phyloP scores from a whole-genome alignment of 2,113 vertebrate species.

The Kryptolebias marmoratus region DNA sequence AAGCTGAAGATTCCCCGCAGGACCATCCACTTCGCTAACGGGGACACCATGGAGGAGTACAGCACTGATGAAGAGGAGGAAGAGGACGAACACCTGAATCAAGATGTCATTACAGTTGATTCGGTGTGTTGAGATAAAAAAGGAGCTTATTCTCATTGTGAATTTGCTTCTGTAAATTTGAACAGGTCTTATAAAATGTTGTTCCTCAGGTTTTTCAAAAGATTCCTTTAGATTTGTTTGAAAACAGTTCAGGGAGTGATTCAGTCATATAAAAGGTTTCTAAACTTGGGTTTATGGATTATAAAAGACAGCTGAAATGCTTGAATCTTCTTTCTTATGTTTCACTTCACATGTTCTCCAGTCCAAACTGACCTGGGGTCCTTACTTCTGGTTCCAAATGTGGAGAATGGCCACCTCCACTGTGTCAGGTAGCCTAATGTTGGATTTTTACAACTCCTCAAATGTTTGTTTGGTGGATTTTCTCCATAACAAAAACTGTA shows the following conservation, averaged over 20 bases:
- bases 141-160: no score
- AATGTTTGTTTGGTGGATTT: neutral
- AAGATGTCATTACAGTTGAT: slow-evolving; percentile 85
- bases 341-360: slow-evolving; percentile 66
- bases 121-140: slow-evolving; percentile 77
- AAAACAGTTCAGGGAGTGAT: neutral
- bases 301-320: neutral
- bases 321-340: neutral
- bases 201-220: no score
- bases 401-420: slow-evolving; percentile 94
- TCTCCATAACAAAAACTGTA: no score
- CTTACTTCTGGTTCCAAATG: slow-evolving; percentile 97
- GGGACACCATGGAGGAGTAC: slow-evolving; percentile 98
- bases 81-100: slow-evolving; percentile 78
- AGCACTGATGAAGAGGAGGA: slow-evolving; percentile 97
- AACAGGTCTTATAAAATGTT: no score
- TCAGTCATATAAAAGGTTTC: neutral
- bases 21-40: slow-evolving; percentile 95
- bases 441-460: neutral
- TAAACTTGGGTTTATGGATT: neutral
- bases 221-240: neutral
- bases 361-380: slow-evolving; percentile 95
- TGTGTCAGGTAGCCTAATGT: slow-evolving; percentile 81
- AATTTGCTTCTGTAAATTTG: neutral
- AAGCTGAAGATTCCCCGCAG: slow-evolving; percentile 87